Evolutionary conservation across 2,888 invertebrate species (phyloP).

Genomic region (Odontocerum albicorne): DNA sequence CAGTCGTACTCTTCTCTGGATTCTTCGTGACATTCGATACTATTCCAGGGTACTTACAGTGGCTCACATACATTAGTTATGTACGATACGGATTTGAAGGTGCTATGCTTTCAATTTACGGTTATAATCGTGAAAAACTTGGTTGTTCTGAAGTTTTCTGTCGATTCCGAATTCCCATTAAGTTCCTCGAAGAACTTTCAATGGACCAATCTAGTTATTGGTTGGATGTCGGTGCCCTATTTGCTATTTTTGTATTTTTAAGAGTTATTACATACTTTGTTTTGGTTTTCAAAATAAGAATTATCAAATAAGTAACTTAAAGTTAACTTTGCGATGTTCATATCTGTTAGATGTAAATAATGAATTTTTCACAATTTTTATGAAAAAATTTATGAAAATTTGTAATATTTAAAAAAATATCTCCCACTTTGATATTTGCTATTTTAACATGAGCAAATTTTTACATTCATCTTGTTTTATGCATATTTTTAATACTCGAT

Average conservation of each 20-base stretch:
- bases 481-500: slow-evolving; percentile 22
- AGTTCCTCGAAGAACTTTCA: slow-evolving; percentile 83
- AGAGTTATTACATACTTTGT: slow-evolving; percentile 81
- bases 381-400: slow-evolving; percentile 4
- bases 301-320: slow-evolving; percentile 49
- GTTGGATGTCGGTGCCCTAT: slow-evolving; percentile 81
- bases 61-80: slow-evolving; percentile 90
- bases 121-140: slow-evolving; percentile 78
- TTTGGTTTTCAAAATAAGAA: slow-evolving; percentile 74
- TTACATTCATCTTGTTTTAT: neutral
- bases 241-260: slow-evolving; percentile 76
- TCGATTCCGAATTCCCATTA: slow-evolving; percentile 77
- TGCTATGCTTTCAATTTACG: slow-evolving; percentile 89
- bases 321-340: slow-evolving; percentile 19
- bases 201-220: slow-evolving; percentile 79
- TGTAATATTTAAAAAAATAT: slow-evolving; percentile 4
- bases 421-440: slow-evolving; percentile 10
- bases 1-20: slow-evolving; percentile 89
- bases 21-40: slow-evolving; percentile 93
- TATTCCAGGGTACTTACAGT: slow-evolving; percentile 84
- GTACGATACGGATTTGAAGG: slow-evolving; percentile 93
- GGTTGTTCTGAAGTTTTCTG: slow-evolving; percentile 83
- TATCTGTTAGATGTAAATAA: slow-evolving; percentile 19
- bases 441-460: slow-evolving; percentile 7
- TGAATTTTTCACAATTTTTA: slow-evolving; percentile 14